These are phyloP conservation scores for Meles meles DNA, from an alignment of 2,113 vertebrate genomes.

Conservation along the genomic window DNA sequence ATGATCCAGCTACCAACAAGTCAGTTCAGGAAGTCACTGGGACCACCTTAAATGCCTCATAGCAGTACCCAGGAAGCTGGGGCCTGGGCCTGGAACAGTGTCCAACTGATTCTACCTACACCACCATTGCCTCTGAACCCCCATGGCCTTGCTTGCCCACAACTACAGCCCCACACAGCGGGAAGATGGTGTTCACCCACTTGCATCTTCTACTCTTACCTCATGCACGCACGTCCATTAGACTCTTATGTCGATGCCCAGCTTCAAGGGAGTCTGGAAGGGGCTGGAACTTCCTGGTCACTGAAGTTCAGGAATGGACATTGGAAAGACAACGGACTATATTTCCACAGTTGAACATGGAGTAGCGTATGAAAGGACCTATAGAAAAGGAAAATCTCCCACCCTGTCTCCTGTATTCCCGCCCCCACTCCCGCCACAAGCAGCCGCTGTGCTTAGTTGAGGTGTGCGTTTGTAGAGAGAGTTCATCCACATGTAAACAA, in stretches of 20 bases:
- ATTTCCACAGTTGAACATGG: background rate
- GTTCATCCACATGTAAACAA: background rate
- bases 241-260: background rate
- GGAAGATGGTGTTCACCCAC: too few relatives aligned
- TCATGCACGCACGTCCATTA: background rate
- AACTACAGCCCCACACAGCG: background rate
- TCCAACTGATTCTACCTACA: background rate
- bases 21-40: background rate
- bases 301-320: background rate
- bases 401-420: background rate
- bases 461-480: background rate
- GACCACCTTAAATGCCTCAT: background rate
- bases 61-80: background rate
- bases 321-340: background rate
- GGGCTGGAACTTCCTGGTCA: background rate
- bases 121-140: background rate
- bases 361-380: background rate
- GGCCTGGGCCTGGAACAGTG: background rate
- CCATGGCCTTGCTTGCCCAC: background rate
- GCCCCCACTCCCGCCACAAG: background rate
- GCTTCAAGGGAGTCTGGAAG: background rate
- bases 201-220: background rate
- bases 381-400: background rate
- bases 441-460: background rate
- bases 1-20: background rate